Evolutionary conservation across 2,113 vertebrate genomes (phyloP), one percentile per base, ranked within the genome.

Genomic region (Trichomycterus rosablanca): DNA sequence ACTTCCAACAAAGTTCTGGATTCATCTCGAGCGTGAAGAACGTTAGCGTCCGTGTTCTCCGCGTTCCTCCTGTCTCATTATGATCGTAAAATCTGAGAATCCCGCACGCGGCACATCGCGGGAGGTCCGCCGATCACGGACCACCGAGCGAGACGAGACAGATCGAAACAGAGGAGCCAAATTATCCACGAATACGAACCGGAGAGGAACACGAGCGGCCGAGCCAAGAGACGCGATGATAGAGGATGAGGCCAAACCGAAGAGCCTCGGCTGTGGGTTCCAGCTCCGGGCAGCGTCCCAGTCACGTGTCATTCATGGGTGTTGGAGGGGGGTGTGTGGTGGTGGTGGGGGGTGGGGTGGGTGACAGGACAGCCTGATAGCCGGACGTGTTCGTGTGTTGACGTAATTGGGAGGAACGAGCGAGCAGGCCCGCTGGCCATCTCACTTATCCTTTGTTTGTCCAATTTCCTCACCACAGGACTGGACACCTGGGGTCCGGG

Each of bases 361-460:
- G 28, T 59, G 19, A 45, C 7, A 46, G 20, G 42, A 30, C 43
- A 56, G 35, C 23, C n/a, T 44, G 24, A 45, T 12, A 12, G 10
- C 6, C 22, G 57, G 46, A 28, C 20, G 43, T 44, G 50, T 34
- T 44, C 48, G 43, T 34, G 43, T 44, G 50, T 34, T 44, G 57
- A 30, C 71, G 63, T 83, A 82, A 85, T 86, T 68, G 78, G 65
- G 64, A 81, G 52, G 76, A 74, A 83, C 81, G 68, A 70, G 52
- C 74, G 18, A 3, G 51, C n/a, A n/a, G n/a, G n/a, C 59, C 70
- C 67, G 39, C 55, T 58, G 5, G 67, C 85, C 72, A 82, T 86
- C 85, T 84, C 83, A 84, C 83, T 87, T 84, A 84, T 80, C 73
- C 78, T 59, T 53, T 70, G 79, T 86, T 86, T 84, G 76, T 77